These are phyloP conservation scores for Netelia virgata DNA, from an alignment of 2,888 invertebrate genomes.

Conservation along the genomic window DNA sequence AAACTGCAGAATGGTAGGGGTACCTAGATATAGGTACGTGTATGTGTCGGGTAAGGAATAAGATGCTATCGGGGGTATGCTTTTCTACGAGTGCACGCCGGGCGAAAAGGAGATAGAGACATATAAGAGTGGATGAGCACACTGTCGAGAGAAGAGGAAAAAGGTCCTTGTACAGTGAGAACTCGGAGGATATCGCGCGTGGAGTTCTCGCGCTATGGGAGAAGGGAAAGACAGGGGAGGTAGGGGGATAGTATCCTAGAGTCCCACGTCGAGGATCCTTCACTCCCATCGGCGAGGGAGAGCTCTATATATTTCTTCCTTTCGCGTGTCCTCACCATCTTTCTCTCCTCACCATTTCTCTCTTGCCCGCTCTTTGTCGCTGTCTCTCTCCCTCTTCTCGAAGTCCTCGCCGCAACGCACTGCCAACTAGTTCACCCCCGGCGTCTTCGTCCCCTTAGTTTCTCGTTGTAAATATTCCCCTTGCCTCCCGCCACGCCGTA, in stretches of 20 bases:
- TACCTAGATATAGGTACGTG: conserved; percentile 16
- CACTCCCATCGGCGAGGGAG: conserved; percentile 78
- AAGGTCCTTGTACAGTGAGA: conserved; percentile 83
- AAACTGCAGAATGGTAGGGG: conserved; percentile 1
- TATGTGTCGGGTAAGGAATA: conserved; percentile 11
- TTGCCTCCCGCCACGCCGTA: neutral
- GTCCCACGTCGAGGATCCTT: conserved; percentile 81
- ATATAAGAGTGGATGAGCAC: conserved; percentile 70
- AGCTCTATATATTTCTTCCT: conserved; percentile 76
- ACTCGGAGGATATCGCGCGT: conserved; percentile 82
- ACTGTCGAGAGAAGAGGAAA: conserved; percentile 77
- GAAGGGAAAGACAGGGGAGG: conserved; percentile 11
- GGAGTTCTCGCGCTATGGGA: conserved; percentile 20
- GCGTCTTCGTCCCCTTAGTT: conserved; percentile 34
- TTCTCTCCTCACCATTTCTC: conserved; percentile 59
- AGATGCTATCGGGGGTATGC: conserved; percentile 36
- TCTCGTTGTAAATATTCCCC: conserved; percentile 54
- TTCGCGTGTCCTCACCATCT: conserved; percentile 59
- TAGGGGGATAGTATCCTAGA: conserved; percentile 82
- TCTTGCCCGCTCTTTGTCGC: conserved; percentile 72
- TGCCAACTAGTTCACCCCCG: conserved; percentile 71
- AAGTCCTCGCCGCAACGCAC: conserved; percentile 60
- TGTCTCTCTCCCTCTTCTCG: conserved; percentile 64
- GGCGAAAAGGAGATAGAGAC: conserved; percentile 20
- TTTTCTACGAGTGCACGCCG: conserved; percentile 57